Conservation (phyloP, 2,888 invertebrate species). For the Sesia bembeciformis region DNA sequence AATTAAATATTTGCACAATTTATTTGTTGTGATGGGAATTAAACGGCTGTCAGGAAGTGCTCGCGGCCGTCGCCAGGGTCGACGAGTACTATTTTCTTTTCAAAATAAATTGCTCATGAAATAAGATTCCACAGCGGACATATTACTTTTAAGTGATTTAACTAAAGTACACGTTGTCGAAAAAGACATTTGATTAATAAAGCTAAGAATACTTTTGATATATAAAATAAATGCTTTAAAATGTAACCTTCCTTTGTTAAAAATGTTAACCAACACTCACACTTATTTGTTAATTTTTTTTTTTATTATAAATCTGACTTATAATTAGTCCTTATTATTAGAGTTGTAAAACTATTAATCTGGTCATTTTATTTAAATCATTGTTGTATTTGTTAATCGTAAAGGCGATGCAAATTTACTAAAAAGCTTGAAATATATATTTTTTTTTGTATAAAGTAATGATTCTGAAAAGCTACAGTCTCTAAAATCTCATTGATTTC, state of each 20-base stretch:
- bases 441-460: slow-evolving; percentile 61
- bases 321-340: slow-evolving; percentile 63
- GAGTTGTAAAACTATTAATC: slow-evolving; percentile 70
- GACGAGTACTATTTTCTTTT: slow-evolving; percentile 17
- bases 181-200: slow-evolving; percentile 65
- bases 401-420: slow-evolving; percentile 63
- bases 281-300: slow-evolving; percentile 65
- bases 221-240: slow-evolving; percentile 62
- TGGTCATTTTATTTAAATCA: slow-evolving; percentile 74
- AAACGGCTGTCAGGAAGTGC: slow-evolving; percentile 12
- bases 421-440: slow-evolving; percentile 60
- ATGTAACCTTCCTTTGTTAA: slow-evolving; percentile 54
- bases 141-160: slow-evolving; percentile 50
- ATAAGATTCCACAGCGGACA: slow-evolving; percentile 41
- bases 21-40: slow-evolving; percentile 33
- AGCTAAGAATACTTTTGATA: slow-evolving; percentile 63
- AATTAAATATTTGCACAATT: slow-evolving; percentile 54
- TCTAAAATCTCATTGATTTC: slow-evolving; percentile 69
- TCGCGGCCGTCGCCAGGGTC: slow-evolving; percentile 55
- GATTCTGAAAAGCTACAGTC: slow-evolving; percentile 62
- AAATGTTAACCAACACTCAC: slow-evolving; percentile 71
- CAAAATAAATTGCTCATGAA: slow-evolving; percentile 33
- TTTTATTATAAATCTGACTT: slow-evolving; percentile 64
- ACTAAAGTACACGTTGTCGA: slow-evolving; percentile 61
- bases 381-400: slow-evolving; percentile 69